A percentile compares a stretch with the other conserved stretches of the same genome.
Conservation (phyloP, 2,113 vertebrate species). For the Acinonyx jubatus region DNA sequence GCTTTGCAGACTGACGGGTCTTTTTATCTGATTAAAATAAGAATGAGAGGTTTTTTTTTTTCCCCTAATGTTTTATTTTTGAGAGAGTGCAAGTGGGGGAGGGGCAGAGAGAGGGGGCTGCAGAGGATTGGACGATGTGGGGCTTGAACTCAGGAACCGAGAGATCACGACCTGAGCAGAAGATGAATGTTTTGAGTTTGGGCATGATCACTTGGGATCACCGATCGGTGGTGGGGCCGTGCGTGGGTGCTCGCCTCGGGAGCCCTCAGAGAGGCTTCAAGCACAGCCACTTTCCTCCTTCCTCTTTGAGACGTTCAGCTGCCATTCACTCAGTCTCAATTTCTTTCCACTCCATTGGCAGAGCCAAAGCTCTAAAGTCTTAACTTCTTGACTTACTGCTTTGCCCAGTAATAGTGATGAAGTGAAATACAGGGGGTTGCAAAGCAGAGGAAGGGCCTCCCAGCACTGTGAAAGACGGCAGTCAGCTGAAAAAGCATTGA, state of each 20-base stretch:
- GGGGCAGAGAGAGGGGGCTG: too few relatives aligned
- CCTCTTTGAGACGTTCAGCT: background rate
- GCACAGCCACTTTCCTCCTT: background rate
- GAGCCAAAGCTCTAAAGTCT: background rate
- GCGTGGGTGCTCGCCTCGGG: rapidly evolving
- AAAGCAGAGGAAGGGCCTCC: too few relatives aligned
- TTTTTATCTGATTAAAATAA: background rate
- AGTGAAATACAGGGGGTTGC: background rate
- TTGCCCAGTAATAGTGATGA: background rate
- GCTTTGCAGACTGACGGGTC: background rate
- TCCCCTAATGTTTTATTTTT: too few relatives aligned
- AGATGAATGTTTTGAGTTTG: background rate
- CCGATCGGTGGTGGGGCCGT: background rate
- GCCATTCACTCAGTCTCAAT: background rate
- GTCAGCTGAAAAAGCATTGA: background rate
- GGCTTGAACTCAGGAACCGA: too few relatives aligned
- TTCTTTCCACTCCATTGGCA: background rate
- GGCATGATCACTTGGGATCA: background rate
- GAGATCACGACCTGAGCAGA: background rate
- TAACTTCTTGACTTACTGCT: background rate
- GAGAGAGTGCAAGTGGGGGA: too few relatives aligned
- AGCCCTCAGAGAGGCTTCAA: background rate
- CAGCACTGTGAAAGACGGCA: background rate
- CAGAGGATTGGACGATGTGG: too few relatives aligned
- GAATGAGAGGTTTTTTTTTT: too few relatives aligned